phyloP scores from a whole-genome alignment of 1,140 invertebrate genomes.

The Panulirus ornatus region DNA sequence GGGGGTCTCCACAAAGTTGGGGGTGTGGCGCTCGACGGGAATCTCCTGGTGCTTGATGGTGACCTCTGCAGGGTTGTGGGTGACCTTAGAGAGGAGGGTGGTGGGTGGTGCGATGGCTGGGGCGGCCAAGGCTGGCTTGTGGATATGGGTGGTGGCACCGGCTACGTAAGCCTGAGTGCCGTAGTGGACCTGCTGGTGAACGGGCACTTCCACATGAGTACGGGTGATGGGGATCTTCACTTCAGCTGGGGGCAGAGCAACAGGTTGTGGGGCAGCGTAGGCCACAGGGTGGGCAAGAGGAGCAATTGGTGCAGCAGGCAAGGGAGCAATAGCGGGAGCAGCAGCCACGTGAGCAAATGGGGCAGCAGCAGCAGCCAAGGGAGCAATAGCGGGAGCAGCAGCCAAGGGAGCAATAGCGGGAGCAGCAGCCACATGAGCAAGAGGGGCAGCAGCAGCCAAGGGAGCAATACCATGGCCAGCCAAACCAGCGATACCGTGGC shows the following conservation, averaged over 20 bases:
- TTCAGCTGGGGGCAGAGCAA: constrained; percentile 34
- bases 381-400: not conserved
- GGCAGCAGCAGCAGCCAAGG: not conserved
- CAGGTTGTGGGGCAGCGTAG: too few species aligned
- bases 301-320: constrained; percentile 24
- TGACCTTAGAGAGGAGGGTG: constrained; percentile 49
- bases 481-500: too few species aligned
- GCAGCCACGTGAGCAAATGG: not conserved
- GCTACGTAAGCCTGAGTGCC: constrained; percentile 47
- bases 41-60: constrained; percentile 52
- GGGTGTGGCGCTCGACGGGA: constrained; percentile 39
- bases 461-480: too few species aligned
- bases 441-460: not conserved
- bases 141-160: constrained; percentile 46
- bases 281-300: too few species aligned
- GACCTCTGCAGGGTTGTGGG: constrained; percentile 36
- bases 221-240: constrained; percentile 33
- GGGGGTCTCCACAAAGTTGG: constrained; percentile 56
- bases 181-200: constrained; percentile 55
- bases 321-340: not conserved
- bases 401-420: too few species aligned
- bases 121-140: constrained; percentile 50
- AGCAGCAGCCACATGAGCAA: too few species aligned
- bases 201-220: constrained; percentile 53
- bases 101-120: constrained; percentile 52